Evolutionary conservation across 2,888 invertebrate species (phyloP), one percentile per base, ranked within the genome.

Genomic region (Drosophila limbata): DNA sequence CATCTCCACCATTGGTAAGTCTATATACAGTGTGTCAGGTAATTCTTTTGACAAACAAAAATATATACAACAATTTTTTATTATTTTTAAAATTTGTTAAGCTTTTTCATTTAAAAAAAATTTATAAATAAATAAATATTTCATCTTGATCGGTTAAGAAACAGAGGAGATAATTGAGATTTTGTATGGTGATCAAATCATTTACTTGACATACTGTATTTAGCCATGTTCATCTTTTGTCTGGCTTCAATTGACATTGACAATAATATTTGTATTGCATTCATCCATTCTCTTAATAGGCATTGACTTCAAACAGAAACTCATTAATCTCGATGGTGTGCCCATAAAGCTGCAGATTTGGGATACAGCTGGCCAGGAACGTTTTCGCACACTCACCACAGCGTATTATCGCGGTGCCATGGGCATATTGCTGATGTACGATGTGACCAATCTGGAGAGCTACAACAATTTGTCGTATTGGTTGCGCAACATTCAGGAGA

Each of bases 371-470:
- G 97, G 97, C 0, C 88, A 92, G 71, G 92, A 92, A 71, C 85
- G 92, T 63, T 92, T 92, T 92, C 94, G 97, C 40, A 97, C 97
- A 9, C 93, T 97, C 75, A 97, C 97, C 52, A 97, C 97, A 11
- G 97, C 97, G 5, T 97, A 97, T 92, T 97, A 97, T 92, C 94
- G 97, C 50, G 97, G 97, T 4, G 97, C 97, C 13, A 97, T 97
- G 97, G 98, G 98, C 56, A 97, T 98, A 83, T 94, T 97, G 50
- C 94, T 98, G 21, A 96, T 98, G 95, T 98, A 98, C 91, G 98
- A 98, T 92, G 96, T 97, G 80, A 97, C 97, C 42, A 97, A 96
- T 92, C 93, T 96, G 89, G 96, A 97, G 90, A 97, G 97, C n/a
- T 98, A 97, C 92, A 96, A 97, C 91, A 96, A 97, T 92, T 93